Evolutionary conservation across 2,113 vertebrate species (phyloP).

Genomic region (Bombycilla garrulus): DNA sequence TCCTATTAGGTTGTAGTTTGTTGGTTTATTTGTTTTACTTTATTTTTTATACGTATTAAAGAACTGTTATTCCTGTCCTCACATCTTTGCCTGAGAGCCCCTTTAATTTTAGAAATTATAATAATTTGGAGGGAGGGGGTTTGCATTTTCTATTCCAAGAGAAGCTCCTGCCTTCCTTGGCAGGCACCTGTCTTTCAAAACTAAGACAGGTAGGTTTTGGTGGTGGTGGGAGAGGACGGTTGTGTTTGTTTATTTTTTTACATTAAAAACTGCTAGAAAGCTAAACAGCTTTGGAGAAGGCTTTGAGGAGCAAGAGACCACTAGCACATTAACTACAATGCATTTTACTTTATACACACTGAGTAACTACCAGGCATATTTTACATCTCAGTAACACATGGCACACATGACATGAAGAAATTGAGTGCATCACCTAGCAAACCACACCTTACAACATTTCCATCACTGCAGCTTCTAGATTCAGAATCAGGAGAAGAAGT

Average conservation of each 20-base stretch:
- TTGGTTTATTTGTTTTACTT: no score
- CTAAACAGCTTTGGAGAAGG: background rate
- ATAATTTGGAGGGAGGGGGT: no score
- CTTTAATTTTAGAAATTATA: no score
- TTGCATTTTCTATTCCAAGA: no score
- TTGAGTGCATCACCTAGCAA: background rate
- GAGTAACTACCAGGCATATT: background rate
- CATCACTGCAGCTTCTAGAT: background rate
- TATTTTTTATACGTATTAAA: no score
- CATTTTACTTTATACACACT: background rate
- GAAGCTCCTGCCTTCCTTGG: no score
- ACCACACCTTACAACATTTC: background rate
- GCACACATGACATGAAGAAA: background rate
- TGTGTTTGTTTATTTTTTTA: background rate
- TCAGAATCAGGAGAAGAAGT: background rate
- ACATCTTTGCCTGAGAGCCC: no score
- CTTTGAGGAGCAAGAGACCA: background rate
- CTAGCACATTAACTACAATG: background rate
- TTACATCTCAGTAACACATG: background rate
- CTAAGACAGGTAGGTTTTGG: background rate
- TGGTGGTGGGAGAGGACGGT: background rate
- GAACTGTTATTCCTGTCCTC: no score
- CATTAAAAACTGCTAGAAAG: background rate
- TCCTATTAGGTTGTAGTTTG: no score
- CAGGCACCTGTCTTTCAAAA: no score